Percentiles rank a stretch among this genome's conserved stretches.
These are phyloP conservation scores for Euplexia lucipara DNA, from an alignment of 2,888 invertebrate genomes.

Conservation along the genomic window DNA sequence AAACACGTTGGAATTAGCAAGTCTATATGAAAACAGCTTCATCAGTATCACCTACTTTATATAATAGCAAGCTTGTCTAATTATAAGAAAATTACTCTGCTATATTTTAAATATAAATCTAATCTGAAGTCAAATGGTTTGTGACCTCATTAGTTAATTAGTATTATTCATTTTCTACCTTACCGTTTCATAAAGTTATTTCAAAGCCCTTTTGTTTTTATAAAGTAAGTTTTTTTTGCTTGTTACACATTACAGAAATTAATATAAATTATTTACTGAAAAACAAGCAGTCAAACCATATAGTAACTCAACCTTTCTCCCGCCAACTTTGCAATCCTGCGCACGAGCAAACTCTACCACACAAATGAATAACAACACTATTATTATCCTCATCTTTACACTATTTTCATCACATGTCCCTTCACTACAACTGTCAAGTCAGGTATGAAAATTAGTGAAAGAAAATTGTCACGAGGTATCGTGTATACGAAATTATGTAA, in stretches of 20 bases:
- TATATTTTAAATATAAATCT: neutral
- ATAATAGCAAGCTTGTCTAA: neutral
- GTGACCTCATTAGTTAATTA: slow-evolving; percentile 10
- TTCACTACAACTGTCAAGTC: slow-evolving; percentile 15
- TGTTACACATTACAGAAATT: neutral
- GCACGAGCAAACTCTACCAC: slow-evolving; percentile 64
- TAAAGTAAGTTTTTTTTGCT: too few relatives aligned
- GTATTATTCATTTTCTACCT: neutral
- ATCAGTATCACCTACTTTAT: neutral
- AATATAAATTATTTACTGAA: neutral
- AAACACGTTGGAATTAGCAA: too few relatives aligned
- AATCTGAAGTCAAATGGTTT: neutral
- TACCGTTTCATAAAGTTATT: neutral
- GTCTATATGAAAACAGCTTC: too few relatives aligned
- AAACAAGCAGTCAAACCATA: neutral
- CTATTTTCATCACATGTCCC: slow-evolving; percentile 12
- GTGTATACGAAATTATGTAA: slow-evolving; percentile 55
- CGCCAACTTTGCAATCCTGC: slow-evolving; percentile 84
- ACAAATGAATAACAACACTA: slow-evolving; percentile 62
- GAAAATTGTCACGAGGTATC: slow-evolving; percentile 39
- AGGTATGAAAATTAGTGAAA: slow-evolving; percentile 28
- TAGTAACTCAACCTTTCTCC: slow-evolving; percentile 75
- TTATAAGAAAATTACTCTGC: neutral
- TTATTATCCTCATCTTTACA: slow-evolving; percentile 44
- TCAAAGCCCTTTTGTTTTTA: neutral